These are phyloP conservation scores for Otocyon megalotis DNA, from an alignment of 2,113 vertebrate species.

Conservation along the genomic window DNA sequence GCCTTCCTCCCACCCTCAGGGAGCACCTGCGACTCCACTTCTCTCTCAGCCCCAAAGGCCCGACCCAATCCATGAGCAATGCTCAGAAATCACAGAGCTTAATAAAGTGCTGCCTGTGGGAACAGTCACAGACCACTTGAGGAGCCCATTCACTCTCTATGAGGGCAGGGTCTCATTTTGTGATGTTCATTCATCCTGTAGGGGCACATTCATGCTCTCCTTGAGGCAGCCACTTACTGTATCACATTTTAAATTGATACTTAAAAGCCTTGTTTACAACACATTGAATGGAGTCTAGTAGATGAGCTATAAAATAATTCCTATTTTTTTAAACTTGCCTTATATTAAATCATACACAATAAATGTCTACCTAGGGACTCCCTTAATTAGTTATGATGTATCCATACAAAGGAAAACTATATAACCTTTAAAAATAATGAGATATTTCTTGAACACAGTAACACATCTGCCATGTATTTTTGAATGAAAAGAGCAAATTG, in stretches of 20 bases:
- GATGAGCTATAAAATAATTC: neutral
- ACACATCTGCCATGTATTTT: neutral
- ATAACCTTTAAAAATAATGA: neutral
- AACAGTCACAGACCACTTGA: accelerated
- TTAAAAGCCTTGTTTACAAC: neutral
- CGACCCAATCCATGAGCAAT: neutral
- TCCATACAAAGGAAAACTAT: too few species aligned
- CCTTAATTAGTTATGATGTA: neutral
- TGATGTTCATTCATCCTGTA: too few species aligned
- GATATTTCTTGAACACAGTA: too few species aligned
- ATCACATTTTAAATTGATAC: too few species aligned
- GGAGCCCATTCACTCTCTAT: neutral
- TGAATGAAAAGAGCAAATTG: neutral
- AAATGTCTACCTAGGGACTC: neutral
- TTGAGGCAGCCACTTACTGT: neutral
- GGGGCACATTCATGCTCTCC: neutral
- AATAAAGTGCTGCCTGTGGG: neutral
- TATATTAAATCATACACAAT: neutral
- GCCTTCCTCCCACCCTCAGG: neutral
- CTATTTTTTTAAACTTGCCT: neutral
- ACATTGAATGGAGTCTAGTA: neutral
- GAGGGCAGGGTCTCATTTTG: neutral
- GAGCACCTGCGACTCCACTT: neutral
- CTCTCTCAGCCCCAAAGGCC: neutral
- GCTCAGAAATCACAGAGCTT: neutral